Evolutionary conservation across 2,888 invertebrate genomes (phyloP).

Genomic region (Zaprionus obscuricornis): DNA sequence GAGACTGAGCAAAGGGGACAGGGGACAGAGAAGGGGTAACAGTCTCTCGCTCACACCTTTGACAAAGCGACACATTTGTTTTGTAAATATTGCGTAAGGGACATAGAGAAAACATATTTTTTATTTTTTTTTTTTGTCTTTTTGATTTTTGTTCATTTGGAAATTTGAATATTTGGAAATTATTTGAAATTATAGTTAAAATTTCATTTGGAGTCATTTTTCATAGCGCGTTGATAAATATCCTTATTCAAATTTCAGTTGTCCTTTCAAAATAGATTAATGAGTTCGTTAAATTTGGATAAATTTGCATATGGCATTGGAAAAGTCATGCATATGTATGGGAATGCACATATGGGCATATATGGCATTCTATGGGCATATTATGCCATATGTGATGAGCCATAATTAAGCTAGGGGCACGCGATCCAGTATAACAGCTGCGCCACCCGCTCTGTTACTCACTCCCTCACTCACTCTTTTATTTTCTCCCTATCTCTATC

Average conservation of each 20-base stretch:
- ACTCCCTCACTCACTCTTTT: not conserved
- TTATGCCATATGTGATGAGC: slow-evolving; percentile 64
- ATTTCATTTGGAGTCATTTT: slow-evolving; percentile 49
- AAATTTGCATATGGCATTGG: slow-evolving; percentile 65
- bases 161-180: slow-evolving; percentile 47
- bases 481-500: not conserved
- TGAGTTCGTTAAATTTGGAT: slow-evolving; percentile 35
- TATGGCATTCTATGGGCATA: slow-evolving; percentile 8
- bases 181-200: not conserved
- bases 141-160: no score
- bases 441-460: not conserved
- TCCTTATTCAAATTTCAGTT: slow-evolving; percentile 50
- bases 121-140: no score
- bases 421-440: slow-evolving; percentile 44
- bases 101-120: no score
- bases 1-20: not conserved
- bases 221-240: slow-evolving; percentile 68
- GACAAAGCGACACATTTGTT: slow-evolving; percentile 83
- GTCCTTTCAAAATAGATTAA: slow-evolving; percentile 63
- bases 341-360: not conserved
- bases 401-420: slow-evolving; percentile 57
- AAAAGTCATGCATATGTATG: not conserved
- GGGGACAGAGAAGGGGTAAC: slow-evolving; percentile 32
- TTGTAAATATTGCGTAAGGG: slow-evolving; percentile 84
- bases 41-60: no score